Evolutionary conservation across 2,888 invertebrate genomes (phyloP), one percentile per base, ranked within the genome.

Genomic region (Neoitamus cyanurus): DNA sequence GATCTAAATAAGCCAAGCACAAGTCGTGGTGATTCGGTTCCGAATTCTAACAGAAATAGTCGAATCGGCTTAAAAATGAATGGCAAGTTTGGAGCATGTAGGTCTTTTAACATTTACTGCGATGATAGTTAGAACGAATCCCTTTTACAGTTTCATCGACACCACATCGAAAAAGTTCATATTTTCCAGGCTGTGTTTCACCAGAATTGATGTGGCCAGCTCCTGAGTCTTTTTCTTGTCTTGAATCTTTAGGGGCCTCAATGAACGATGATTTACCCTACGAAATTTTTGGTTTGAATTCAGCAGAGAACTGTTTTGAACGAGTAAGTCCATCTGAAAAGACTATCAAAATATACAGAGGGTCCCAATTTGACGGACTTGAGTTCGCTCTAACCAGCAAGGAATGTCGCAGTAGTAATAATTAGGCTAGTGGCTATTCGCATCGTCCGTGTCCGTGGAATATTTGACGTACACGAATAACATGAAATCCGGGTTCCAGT

Each of bases 151-250:
- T 84, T 84, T 88, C 88, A 70, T 88, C 88, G 9, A 89, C 89
- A 3, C 88, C 89, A 0, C 89, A 88, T 78, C 89, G 92, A 0
- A 91, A 90, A 83, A 91, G 90, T 70, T 90, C 90, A 72, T 88
- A 88, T 6, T 89, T 90, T 25, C 89, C 88, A 34, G 87, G 86
- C 25, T 89, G 87, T 58, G 87, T 88, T 25, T 90, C 91, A 11
- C 90, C 91, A 0, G 92, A 91, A 80, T 89, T 90, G 25, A 88
- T 90, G 75, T 91, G 91, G 91, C 86, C 89, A 85, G 90, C 91
- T 0, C 91, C 92, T 0, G 92, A 91, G 83, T 89, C 89, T 2
- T 92, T 91, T 84, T 90, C 91, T 15, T 91, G 91, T 37, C 85
- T 91, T 28, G 91, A 92, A 86, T 89, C 90, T 1, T 87, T 91